Evolutionary conservation across 2,113 vertebrate species (phyloP).

Genomic region (Turdus rufiventris): DNA sequence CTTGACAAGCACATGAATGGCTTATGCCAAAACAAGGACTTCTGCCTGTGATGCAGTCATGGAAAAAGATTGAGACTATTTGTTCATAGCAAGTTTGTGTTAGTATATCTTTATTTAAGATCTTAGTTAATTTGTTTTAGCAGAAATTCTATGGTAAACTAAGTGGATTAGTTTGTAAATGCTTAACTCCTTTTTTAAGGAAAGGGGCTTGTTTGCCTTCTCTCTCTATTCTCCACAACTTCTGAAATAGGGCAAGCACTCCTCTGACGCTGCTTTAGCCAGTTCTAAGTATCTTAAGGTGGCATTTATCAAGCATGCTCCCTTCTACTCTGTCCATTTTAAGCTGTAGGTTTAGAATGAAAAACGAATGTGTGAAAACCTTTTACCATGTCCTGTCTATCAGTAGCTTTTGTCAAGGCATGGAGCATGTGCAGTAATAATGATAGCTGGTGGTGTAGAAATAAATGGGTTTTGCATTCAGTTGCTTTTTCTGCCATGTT

Average conservation of each 20-base stretch:
- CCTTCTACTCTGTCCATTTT: background rate
- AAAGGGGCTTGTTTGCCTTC: background rate
- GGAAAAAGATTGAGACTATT: background rate
- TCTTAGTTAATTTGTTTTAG: background rate
- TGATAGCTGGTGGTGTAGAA: background rate
- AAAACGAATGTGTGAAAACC: background rate
- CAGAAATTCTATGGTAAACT: background rate
- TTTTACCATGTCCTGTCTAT: background rate
- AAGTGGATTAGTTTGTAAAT: background rate
- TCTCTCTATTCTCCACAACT: background rate
- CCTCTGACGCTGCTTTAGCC: background rate
- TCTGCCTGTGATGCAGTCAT: background rate
- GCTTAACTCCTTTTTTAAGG: background rate
- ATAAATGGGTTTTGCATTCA: background rate
- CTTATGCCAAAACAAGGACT: background rate
- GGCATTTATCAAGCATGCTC: background rate
- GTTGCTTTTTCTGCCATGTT: background rate
- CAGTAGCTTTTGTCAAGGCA: background rate
- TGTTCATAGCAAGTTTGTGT: background rate
- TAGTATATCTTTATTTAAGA: background rate
- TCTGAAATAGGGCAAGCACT: background rate
- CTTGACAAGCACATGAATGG: background rate
- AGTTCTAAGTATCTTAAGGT: background rate
- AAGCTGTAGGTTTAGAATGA: background rate
- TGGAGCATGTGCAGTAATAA: rapidly evolving